These are phyloP conservation scores for Conopomorpha cramerella DNA, from an alignment of 1,140 invertebrate genomes.

Conservation along the genomic window DNA sequence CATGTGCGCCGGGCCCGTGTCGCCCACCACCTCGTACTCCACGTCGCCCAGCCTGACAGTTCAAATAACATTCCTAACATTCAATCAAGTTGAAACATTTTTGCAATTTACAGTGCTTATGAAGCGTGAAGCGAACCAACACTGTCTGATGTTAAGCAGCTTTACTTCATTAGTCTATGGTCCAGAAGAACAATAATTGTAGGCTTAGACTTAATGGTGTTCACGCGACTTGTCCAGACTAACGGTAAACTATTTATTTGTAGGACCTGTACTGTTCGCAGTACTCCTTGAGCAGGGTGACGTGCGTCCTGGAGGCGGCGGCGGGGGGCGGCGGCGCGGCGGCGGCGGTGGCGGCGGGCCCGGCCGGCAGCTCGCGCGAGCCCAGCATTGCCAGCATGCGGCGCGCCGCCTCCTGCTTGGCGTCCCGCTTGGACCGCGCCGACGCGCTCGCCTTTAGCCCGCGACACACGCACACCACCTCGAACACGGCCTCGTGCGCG, in stretches of 20 bases:
- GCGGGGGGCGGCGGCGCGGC: slow-evolving; percentile 31
- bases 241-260: no score
- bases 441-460: slow-evolving; percentile 24
- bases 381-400: slow-evolving; percentile 35
- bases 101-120: no score
- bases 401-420: slow-evolving; percentile 15
- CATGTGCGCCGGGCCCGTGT: slow-evolving; percentile 39
- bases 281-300: slow-evolving; percentile 11
- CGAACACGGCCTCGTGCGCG: slow-evolving; percentile 8
- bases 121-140: no score
- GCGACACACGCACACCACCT: slow-evolving; percentile 15
- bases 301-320: slow-evolving; percentile 31
- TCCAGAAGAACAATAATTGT: no score
- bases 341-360: slow-evolving; percentile 34
- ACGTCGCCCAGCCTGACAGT: slow-evolving; percentile 17
- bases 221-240: no score
- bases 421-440: slow-evolving; percentile 5
- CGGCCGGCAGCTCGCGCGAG: slow-evolving; percentile 21
- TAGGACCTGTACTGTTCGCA: background rate
- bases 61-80: no score
- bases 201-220: no score
- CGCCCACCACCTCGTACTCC: slow-evolving; percentile 26
- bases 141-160: no score
- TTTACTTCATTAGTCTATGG: no score
- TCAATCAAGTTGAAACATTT: no score